Percentiles rank a stretch among this genome's conserved stretches.
phyloP scores from a whole-genome alignment of 2,113 vertebrate genomes.

The Myanophis thanlyinensis region DNA sequence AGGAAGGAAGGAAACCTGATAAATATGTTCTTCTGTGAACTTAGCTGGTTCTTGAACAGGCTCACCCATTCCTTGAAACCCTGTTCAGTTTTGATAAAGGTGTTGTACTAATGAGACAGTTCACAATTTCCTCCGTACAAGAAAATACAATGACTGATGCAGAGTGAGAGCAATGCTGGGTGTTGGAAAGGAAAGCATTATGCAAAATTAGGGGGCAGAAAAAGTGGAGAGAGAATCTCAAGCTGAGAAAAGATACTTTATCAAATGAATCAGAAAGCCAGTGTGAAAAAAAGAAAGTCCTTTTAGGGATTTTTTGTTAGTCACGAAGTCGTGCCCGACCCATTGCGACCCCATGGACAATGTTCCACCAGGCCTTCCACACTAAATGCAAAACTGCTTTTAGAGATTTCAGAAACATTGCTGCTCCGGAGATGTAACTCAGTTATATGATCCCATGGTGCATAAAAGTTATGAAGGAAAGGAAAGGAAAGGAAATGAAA shows the following conservation, averaged over 20 bases:
- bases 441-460: no score
- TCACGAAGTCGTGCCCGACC: no score
- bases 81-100: background rate
- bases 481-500: no score
- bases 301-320: no score
- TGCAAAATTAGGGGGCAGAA: background rate
- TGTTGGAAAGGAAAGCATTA: background rate
- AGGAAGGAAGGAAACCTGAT: background rate
- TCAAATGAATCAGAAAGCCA: background rate
- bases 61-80: background rate
- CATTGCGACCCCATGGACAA: no score
- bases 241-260: background rate
- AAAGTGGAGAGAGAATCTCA: background rate
- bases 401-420: no score
- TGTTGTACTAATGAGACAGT: background rate
- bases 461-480: no score
- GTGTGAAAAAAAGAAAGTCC: background rate
- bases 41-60: background rate
- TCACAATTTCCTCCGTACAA: background rate
- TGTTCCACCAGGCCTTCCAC: no score
- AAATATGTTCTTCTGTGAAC: background rate
- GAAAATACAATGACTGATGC: background rate
- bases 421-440: no score
- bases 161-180: background rate
- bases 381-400: no score